A percentile compares a stretch with the other conserved stretches of the same genome.
These are phyloP conservation scores for Zelleria hepariella DNA, from an alignment of 2,888 invertebrate genomes.

Conservation along the genomic window DNA sequence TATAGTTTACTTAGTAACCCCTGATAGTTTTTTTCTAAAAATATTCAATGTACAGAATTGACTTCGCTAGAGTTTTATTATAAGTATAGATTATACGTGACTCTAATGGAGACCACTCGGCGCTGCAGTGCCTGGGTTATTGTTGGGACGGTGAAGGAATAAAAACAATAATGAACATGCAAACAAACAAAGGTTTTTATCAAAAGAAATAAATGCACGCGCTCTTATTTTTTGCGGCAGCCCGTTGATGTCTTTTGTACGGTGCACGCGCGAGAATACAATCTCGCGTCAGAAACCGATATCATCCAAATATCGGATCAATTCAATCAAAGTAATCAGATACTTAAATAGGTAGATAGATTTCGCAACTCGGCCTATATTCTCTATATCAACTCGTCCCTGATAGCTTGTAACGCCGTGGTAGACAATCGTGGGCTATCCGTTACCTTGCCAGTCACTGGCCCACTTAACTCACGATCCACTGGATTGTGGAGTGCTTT, in stretches of 20 bases:
- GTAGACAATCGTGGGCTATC: neutral
- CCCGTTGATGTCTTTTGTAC: neutral
- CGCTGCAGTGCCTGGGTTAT: too few relatives aligned
- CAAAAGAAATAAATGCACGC: neutral
- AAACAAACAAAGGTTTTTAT: too few relatives aligned
- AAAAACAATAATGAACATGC: too few relatives aligned
- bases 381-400: neutral
- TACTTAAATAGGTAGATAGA: neutral
- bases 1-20: too few relatives aligned
- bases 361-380: neutral
- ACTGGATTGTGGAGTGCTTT: neutral
- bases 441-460: neutral
- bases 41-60: too few relatives aligned
- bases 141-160: too few relatives aligned
- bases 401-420: neutral
- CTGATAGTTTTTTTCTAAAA: too few relatives aligned
- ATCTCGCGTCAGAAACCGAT: neutral
- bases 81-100: too few relatives aligned
- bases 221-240: neutral
- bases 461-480: neutral
- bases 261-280: neutral
- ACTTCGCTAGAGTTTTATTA: too few relatives aligned
- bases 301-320: too few relatives aligned
- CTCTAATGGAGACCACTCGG: too few relatives aligned
- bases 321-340: neutral